Base-by-base conservation (phyloP, 2,888 invertebrate genomes). In the Nephrocerus scutellatus region DNA sequence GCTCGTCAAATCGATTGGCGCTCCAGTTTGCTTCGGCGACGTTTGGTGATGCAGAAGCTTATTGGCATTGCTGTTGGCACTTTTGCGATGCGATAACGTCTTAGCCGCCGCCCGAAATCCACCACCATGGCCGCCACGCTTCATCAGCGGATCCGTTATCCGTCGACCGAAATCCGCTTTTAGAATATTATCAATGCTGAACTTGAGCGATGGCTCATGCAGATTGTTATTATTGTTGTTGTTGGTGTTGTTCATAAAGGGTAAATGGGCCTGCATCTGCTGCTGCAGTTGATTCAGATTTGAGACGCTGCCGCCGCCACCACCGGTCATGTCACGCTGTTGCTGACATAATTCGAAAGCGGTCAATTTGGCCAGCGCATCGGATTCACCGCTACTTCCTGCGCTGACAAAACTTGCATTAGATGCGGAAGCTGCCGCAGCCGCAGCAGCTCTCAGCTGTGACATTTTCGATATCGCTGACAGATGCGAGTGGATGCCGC, bases 121-220 rank as follows among this genome's bases (percentile, higher is more conserved):
- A 25, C 40, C 41, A 9, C 35, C 22, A 8, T 22, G 24, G 23
- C 36, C 48, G 60, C 62, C 46, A 9, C 55, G 50, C 32, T 76
- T 81, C 32, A 74, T 72, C 37, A 83, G 68, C 9, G 82, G 83
- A 55, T 82, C 79, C 0, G 80, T 79, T 23, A 80, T 79, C 30
- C 80, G 60, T 20, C 81, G 72, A 0, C 89, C 88, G 50, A 89
- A 89, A 61, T 89, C 88, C 0, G 88, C 88, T 56, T 85, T 80
- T 16, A 89, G 67, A 44, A 89, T 89, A 65, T 89, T 88, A 55
- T 84, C 85, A 60, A 90, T 87, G 57, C 87, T 87, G 70, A 88
- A 89, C 52, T 84, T 82, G 20, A 89, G 63, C 50, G 75, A 75
- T 30, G 71, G 71, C 44, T 77, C 77, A 44, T 77, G 74, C 3